Base-by-base conservation (phyloP, 37 sponge, comb jelly and placozoan species). In the Cliona cf. orientalis region DNA sequence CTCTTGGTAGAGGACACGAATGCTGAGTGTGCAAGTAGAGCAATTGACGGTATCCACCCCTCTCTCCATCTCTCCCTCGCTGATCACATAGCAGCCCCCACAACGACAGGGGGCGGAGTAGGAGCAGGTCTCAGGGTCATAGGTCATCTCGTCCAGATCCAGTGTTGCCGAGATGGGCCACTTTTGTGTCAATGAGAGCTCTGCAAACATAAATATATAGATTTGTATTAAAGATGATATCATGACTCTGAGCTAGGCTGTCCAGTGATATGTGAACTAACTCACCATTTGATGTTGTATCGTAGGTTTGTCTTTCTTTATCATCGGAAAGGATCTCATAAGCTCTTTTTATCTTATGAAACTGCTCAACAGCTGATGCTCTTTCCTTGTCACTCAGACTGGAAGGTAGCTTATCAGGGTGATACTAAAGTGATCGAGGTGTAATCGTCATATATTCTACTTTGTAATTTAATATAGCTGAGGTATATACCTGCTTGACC, bases 1-100 rank as follows among this genome's bases (percentile, higher is more conserved):
- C 39, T 2, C 7, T 34, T 72, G 75, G 74, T 86, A 86, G 46
- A 86, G 66, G 0, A 86, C 59, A 53, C 77, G 65, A 6, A 88
- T 71, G 64, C 49, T 44, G 11, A 88, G 79, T 0, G 69, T 56
- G 55, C 89, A 88, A 33, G 25, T 68, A 5, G 84, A 71, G n/a
- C 89, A 88, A 41, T 78, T 77, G 29, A 72, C 76, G 2, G 66
- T 38, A 31, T 82, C 84, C 63, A 88, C 69, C 12, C 84, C 88
- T 7, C 35, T 46, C 46, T 46, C 70, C 58, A 88, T 21, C 31
- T 88, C 78, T 6, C 34, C n/a, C 78, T 58, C 77, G 5, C 56
- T 70, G 58, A 88, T 40, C 2, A 36, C 35, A 46, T 88, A 88
- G 7, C 55, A 19, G 12, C 78, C 89, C 25, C 89, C 84, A 82